Evolutionary conservation across 2,113 vertebrate species (phyloP).

Genomic region (Electrona antarctica): DNA sequence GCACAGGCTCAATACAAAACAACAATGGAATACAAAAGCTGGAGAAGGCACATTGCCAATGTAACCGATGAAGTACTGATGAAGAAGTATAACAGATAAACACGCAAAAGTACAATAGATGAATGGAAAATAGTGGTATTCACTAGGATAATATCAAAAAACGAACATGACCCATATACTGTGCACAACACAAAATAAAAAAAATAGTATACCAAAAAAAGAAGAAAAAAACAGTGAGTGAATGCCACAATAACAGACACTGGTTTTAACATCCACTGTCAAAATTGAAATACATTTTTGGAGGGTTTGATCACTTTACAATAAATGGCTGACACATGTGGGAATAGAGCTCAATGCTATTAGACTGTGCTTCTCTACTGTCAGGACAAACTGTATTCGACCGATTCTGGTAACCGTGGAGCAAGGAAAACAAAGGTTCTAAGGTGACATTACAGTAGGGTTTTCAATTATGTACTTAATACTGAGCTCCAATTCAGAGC

Average conservation of each 20-base stretch:
- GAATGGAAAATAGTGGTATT: constrained; percentile 62
- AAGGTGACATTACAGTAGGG: no score
- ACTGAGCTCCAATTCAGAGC: constrained; percentile 44
- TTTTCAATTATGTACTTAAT: constrained; percentile 10
- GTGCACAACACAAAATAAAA: constrained; percentile 26
- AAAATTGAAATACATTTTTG: constrained; percentile 25
- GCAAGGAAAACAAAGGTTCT: background rate
- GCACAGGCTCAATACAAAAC: constrained; percentile 43
- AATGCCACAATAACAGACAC: background rate
- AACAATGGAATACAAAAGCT: constrained; percentile 30
- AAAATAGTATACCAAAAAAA: background rate
- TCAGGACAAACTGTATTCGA: constrained; percentile 15
- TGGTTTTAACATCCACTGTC: background rate
- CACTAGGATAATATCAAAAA: constrained; percentile 19
- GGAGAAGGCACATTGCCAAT: constrained; percentile 44
- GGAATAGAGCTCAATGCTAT: constrained; percentile 28
- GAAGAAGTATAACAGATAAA: constrained; percentile 29
- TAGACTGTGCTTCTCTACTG: constrained; percentile 14
- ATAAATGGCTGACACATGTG: constrained; percentile 14
- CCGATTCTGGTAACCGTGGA: constrained; percentile 20
- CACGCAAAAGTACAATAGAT: constrained; percentile 42
- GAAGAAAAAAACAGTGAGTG: background rate
- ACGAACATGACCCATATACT: constrained; percentile 20
- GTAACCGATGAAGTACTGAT: constrained; percentile 30
- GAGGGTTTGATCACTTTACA: constrained; percentile 49